Evolutionary conservation across 1,140 invertebrate genomes (phyloP).

Genomic region (Drosophila eugracilis): DNA sequence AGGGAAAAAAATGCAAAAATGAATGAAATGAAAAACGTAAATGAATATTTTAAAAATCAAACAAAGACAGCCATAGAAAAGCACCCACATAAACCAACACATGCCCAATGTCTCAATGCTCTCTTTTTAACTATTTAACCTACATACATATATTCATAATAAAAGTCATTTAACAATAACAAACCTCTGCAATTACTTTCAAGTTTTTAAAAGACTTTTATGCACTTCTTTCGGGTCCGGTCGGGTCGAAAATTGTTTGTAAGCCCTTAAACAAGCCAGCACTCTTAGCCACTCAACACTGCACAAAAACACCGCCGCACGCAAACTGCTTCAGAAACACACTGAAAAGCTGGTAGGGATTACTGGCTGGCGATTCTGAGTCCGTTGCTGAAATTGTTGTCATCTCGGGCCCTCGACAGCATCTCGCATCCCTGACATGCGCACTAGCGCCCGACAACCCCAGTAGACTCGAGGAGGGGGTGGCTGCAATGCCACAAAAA

Average conservation of each 20-base stretch:
- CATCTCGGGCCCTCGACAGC: conserved; percentile 47
- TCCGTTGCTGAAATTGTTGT: conserved; percentile 41
- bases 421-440: conserved; percentile 42
- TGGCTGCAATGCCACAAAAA: conserved; percentile 21
- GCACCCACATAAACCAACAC: neutral
- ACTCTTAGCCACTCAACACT: conserved; percentile 9
- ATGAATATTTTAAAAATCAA: conserved; percentile 57
- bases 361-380: conserved; percentile 20
- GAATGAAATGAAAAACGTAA: conserved; percentile 25
- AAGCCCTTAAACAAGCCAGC: conserved; percentile 21
- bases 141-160: neutral
- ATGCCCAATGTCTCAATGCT: neutral
- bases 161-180: no score
- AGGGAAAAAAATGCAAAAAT: conserved; percentile 29
- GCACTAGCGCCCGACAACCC: conserved; percentile 7
- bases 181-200: neutral
- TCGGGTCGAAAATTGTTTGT: conserved; percentile 31
- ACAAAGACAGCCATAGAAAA: conserved; percentile 18
- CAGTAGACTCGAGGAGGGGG: neutral
- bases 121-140: neutral
- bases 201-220: neutral
- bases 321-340: conserved; percentile 63
- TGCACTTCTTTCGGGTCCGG: conserved; percentile 1
- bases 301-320: conserved; percentile 47
- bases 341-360: conserved; percentile 54